Conservation (phyloP, 2,888 invertebrate genomes). For the Shargacucullia verbasci region DNA sequence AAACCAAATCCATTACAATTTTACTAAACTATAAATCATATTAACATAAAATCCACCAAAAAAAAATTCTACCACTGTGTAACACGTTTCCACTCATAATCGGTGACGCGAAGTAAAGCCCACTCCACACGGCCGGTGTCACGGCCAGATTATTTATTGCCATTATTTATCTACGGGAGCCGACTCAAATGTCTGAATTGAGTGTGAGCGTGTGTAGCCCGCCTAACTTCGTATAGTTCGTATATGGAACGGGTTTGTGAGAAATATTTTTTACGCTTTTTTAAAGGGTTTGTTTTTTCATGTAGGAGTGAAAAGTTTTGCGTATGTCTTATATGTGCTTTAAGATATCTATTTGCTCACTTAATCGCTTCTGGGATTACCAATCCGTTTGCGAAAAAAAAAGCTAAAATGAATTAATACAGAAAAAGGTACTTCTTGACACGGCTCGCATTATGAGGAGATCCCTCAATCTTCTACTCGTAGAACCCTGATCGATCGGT, state of each 20-base stretch:
- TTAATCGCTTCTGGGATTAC: no score
- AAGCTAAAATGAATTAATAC: no score
- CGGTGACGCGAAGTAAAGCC: slow-evolving; percentile 75
- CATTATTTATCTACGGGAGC: slow-evolving; percentile 80
- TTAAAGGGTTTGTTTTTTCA: background rate
- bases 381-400: no score
- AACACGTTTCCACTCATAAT: slow-evolving; percentile 55
- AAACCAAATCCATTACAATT: no score
- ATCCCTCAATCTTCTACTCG: no score
- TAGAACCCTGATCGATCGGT: no score
- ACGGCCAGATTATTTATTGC: slow-evolving; percentile 84
- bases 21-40: no score
- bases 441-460: no score
- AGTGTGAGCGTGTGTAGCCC: slow-evolving; percentile 51
- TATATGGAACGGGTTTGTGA: slow-evolving; percentile 24
- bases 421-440: no score
- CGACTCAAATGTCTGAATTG: slow-evolving; percentile 65
- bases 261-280: background rate
- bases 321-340: background rate
- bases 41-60: background rate
- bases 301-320: background rate
- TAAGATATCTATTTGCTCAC: no score
- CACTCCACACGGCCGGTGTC: slow-evolving; percentile 83
- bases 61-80: slow-evolving; percentile 61
- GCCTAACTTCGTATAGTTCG: slow-evolving; percentile 45